Evolutionary conservation across 2,888 invertebrate species (phyloP), one percentile per base, ranked within the genome.

Genomic region (Patella depressa): DNA sequence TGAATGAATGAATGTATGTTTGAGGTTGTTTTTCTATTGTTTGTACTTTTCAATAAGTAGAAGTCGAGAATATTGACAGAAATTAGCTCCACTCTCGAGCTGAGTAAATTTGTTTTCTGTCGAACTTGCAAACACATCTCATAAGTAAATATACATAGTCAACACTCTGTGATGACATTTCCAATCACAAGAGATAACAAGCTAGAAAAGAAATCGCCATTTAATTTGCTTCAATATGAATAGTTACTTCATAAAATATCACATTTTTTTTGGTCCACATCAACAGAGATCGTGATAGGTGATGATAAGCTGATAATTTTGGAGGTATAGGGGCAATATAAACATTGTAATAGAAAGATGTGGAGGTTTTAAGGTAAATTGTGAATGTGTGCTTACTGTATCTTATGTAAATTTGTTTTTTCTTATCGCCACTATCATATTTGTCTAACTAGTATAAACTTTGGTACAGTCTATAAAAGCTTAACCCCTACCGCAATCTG

Each of bases 81-180:
- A 76, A 76, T 76, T 76, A 76, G 76, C 76, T 73, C 57, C 59
- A 53, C 76, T 29, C 72, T 76, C 73, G 72, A 72, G 72, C 53
- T 59, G 76, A 73, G 76, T 76, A 76, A 76, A 76, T 76, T 76
- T 76, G 76, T 73, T 76, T 76, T 72, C 69, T 76, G 76, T 76
- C 69, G 45, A 72, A 76, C 65, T 72, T 72, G 76, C 53, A 65
- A 76, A 76, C 76, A 76, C 76, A 76, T 72, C 76, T 72, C 73
- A 65, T 65, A 72, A 59, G 76, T 72, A 72, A 76, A 76, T 76
- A 76, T 72, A 65, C 72, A 57, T 53, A 73, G 76, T 72, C 65
- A 73, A 69, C 76, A 76, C 72, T 65, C 59, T 12, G n/a, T 73
- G 73, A 76, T 76, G 76, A 76, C 76, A 76, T 54, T 76, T 72